Percentiles rank a stretch among this genome's conserved stretches.
phyloP scores from a whole-genome alignment of 1,140 invertebrate genomes.

The Chironomus tepperi region DNA sequence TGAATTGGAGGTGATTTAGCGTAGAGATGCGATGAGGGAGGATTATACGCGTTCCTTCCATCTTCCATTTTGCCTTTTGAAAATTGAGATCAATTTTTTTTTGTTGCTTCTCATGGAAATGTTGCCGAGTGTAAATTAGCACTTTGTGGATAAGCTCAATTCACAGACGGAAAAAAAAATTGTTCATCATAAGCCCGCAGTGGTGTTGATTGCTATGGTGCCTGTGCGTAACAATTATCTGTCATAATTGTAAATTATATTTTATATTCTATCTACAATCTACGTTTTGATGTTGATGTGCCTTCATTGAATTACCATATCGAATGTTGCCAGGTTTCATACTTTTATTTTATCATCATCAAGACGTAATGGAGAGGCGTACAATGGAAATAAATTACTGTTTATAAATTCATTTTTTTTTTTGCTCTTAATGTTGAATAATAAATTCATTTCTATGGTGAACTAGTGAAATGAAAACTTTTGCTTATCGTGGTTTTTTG shows the following conservation, averaged over 20 bases:
- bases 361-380: too few relatives aligned
- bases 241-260: slow-evolving; percentile 16
- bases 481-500: too few relatives aligned
- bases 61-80: background rate
- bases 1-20: background rate
- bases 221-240: slow-evolving; percentile 17
- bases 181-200: background rate
- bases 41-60: background rate
- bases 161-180: too few relatives aligned
- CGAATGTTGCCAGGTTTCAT: too few relatives aligned
- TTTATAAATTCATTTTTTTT: too few relatives aligned
- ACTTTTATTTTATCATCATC: too few relatives aligned
- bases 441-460: too few relatives aligned
- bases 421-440: too few relatives aligned
- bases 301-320: background rate
- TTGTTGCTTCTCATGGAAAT: background rate
- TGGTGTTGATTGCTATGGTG: slow-evolving; percentile 15
- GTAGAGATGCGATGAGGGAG: background rate
- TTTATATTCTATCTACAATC: background rate
- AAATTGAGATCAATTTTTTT: slow-evolving; percentile 11
- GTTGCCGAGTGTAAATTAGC: background rate
- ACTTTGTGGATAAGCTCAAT: background rate
- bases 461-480: too few relatives aligned
- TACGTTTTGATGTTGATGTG: background rate
- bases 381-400: too few relatives aligned